Evolutionary conservation across 2,888 invertebrate species (phyloP).

Genomic region (Brachyopa scutellaris): DNA sequence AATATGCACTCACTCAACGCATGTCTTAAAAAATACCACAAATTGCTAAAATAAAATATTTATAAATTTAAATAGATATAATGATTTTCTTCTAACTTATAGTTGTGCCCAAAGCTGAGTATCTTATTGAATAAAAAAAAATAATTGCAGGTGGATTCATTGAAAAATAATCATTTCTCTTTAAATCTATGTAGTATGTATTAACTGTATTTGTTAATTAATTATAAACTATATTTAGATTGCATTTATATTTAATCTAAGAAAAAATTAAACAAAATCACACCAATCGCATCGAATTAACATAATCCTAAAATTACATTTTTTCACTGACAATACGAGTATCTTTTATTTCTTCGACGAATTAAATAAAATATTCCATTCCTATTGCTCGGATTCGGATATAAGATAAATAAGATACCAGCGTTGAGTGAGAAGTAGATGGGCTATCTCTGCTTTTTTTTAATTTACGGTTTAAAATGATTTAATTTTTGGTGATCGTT

Average conservation of each 20-base stretch:
- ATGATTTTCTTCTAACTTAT: neutral
- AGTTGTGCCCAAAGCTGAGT: too few relatives aligned
- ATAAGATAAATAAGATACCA: conserved; percentile 63
- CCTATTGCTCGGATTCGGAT: conserved; percentile 23
- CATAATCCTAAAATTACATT: conserved; percentile 58
- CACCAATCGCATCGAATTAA: conserved; percentile 17
- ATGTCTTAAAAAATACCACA: neutral
- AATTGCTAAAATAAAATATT: neutral
- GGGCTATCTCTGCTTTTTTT: conserved; percentile 47
- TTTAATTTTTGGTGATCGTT: conserved; percentile 53
- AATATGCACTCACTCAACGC: neutral
- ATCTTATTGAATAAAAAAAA: too few relatives aligned
- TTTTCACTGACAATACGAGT: too few relatives aligned
- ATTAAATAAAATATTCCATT: conserved; percentile 43
- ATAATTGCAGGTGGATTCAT: conserved; percentile 34
- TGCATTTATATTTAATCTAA: conserved; percentile 23
- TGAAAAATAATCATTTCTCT: neutral
- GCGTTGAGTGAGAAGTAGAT: conserved; percentile 26
- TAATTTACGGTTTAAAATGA: conserved; percentile 56
- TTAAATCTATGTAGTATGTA: neutral
- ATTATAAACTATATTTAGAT: conserved; percentile 2
- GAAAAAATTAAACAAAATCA: neutral
- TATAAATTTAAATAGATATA: too few relatives aligned
- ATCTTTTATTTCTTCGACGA: conserved; percentile 1
- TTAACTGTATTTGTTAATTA: neutral